These are phyloP conservation scores for Drosophila tristis DNA, from an alignment of 1,140 invertebrate species.

Conservation along the genomic window DNA sequence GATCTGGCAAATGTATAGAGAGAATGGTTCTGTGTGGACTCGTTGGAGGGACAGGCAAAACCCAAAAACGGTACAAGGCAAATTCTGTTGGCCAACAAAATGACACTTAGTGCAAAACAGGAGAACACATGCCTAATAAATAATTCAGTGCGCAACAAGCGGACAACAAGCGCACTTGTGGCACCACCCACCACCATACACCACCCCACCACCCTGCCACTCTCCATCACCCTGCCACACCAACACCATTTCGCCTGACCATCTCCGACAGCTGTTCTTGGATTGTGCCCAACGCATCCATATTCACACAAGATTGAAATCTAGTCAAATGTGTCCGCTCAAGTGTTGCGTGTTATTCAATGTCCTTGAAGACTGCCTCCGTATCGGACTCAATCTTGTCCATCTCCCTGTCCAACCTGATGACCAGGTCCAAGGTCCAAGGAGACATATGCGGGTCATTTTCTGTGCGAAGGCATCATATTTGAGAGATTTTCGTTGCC, in stretches of 20 bases:
- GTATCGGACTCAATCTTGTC: slow-evolving; percentile 3
- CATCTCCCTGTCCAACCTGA: neutral
- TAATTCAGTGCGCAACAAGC: slow-evolving; percentile 80
- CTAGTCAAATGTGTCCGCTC: slow-evolving; percentile 71
- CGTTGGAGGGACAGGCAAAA: slow-evolving; percentile 20
- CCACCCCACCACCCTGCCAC: slow-evolving; percentile 1
- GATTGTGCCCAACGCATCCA: slow-evolving; percentile 35
- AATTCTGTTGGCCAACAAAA: slow-evolving; percentile 64
- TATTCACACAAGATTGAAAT: slow-evolving; percentile 70
- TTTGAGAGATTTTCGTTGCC: slow-evolving; percentile 26
- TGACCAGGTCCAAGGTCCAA: slow-evolving; percentile 2
- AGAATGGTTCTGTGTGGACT: neutral
- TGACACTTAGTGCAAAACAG: slow-evolving; percentile 77
- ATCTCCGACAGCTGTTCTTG: slow-evolving; percentile 30
- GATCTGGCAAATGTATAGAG: neutral
- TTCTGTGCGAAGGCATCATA: slow-evolving; percentile 49
- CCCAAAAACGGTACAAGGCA: slow-evolving; percentile 41
- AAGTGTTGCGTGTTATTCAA: slow-evolving; percentile 66
- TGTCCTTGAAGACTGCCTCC: slow-evolving; percentile 52
- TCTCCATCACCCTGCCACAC: slow-evolving; percentile 1
- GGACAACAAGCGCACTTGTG: slow-evolving; percentile 75
- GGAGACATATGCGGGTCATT: slow-evolving; percentile 72
- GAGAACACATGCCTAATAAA: slow-evolving; percentile 80
- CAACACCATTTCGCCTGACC: slow-evolving; percentile 19
- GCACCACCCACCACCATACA: slow-evolving; percentile 11